Base-by-base conservation (phyloP, 1,140 invertebrate genomes). In the Drosophila biarmipes region DNA sequence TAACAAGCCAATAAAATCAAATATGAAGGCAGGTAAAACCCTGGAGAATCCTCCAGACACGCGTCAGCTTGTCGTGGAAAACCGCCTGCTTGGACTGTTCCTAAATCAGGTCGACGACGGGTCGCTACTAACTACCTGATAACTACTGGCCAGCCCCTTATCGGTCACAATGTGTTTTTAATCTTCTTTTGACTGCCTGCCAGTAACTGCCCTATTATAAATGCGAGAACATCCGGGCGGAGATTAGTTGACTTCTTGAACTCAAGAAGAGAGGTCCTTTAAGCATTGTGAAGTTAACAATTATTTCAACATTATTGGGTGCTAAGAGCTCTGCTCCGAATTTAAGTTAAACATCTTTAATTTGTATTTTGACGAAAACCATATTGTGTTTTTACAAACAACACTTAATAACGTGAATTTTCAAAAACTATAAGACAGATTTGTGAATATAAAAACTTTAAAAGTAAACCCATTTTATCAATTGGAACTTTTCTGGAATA, bases 121-220 rank as follows among this genome's bases (percentile, higher is more conserved):
- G 37, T 63, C 34, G 31, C 12, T 17, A 4, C 19, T 48, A 46
- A 68, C 78, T 80, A 59, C 49, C 62, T 79, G 55, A 40, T 68
- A 52, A 61, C 35, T 17, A 11, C 51, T 46, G 62, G 12, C 45
- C 53, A 29, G 37, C 37, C 34, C 31, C 31, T 73, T 73, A 64
- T 72, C 46, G n/a, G 56, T 29, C 48, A 49, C 46, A 78, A 87
- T 86, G 69, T 21, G 58, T 87, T 86, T 78, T 86, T 87, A 86
- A 86, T 86, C 54, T 49, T 1, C 67, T 81, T 67, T 37, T 71
- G 48, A 73, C 17, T 7, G n/a, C 21, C 40, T 17, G 19, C 7
- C 49, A 11, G 31, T 10, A n/a, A 24, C 21, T 45, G 8, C 4
- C 24, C 27, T 8, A 38, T 17, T 76, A 76, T 79, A 82, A 69